These are phyloP conservation scores for Simalia tracyae DNA, from an alignment of 2,797 vertebrate species.

Conservation along the genomic window DNA sequence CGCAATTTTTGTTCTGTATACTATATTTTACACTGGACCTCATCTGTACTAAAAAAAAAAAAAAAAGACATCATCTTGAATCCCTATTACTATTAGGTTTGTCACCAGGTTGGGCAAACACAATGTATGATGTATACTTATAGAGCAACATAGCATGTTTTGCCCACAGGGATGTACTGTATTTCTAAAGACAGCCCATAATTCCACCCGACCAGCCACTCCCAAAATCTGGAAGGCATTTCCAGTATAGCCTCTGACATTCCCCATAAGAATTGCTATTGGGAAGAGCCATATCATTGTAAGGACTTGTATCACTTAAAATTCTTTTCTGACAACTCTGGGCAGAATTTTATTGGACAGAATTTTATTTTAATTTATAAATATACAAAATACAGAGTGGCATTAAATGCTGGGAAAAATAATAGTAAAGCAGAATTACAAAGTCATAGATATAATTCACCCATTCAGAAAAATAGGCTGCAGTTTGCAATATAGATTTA, in stretches of 20 bases:
- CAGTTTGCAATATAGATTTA: constrained; percentile 46
- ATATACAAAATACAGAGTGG: constrained; percentile 26
- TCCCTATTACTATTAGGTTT: neutral
- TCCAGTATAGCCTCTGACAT: neutral
- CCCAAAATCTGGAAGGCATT: neutral
- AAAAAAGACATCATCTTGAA: neutral
- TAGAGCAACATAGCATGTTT: neutral
- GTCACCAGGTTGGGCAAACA: neutral
- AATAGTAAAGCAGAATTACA: constrained; percentile 54
- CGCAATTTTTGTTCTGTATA: too few relatives aligned
- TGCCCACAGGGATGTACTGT: neutral
- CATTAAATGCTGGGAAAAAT: constrained; percentile 20
- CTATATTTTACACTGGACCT: neutral
- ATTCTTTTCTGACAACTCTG: neutral
- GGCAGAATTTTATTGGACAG: constrained; percentile 4
- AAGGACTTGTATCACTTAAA: neutral
- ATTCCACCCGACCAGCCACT: neutral
- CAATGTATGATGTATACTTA: neutral
- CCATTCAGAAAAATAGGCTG: constrained; percentile 55
- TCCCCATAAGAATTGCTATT: neutral
- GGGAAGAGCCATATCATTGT: neutral
- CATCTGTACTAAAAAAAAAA: neutral
- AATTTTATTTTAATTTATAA: neutral
- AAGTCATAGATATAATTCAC: constrained; percentile 52
- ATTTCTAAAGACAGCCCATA: neutral